Percentiles rank a stretch among this genome's conserved stretches.
phyloP scores from a whole-genome alignment of 2,113 vertebrate species.

The Neogobius melanostomus region DNA sequence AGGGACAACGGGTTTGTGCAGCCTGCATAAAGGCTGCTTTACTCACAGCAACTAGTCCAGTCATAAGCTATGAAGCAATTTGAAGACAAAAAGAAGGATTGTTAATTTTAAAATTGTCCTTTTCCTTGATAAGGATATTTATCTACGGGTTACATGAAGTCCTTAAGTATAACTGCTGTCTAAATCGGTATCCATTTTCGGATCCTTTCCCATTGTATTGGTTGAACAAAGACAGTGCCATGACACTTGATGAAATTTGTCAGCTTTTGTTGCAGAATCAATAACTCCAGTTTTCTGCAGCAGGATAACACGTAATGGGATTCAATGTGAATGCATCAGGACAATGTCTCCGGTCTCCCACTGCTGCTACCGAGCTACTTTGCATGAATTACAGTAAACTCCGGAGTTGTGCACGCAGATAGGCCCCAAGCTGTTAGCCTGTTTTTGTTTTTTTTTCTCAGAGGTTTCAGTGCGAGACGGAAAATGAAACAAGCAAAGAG shows the following conservation, averaged over 20 bases:
- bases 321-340: constrained; percentile 59
- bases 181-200: constrained; percentile 39
- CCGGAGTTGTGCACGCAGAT: constrained; percentile 61
- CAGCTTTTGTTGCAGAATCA: constrained; percentile 62
- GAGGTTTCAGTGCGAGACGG: constrained; percentile 54
- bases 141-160: background rate
- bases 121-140: no score
- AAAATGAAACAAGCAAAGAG: constrained; percentile 26
- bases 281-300: constrained; percentile 48
- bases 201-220: constrained; percentile 18
- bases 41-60: no score
- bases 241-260: constrained; percentile 56
- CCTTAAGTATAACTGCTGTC: constrained; percentile 16
- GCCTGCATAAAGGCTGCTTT: no score
- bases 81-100: no score
- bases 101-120: no score
- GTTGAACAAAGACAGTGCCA: constrained; percentile 3
- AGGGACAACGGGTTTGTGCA: no score
- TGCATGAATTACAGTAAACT: constrained; percentile 72
- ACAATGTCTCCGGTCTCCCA: constrained; percentile 62
- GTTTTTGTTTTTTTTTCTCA: constrained; percentile 50
- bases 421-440: constrained; percentile 69
- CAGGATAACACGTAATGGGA: constrained; percentile 64
- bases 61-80: no score
- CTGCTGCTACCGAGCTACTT: constrained; percentile 58